Conservation (phyloP, 1,140 invertebrate genomes). For the Melitaea cinxia region DNA sequence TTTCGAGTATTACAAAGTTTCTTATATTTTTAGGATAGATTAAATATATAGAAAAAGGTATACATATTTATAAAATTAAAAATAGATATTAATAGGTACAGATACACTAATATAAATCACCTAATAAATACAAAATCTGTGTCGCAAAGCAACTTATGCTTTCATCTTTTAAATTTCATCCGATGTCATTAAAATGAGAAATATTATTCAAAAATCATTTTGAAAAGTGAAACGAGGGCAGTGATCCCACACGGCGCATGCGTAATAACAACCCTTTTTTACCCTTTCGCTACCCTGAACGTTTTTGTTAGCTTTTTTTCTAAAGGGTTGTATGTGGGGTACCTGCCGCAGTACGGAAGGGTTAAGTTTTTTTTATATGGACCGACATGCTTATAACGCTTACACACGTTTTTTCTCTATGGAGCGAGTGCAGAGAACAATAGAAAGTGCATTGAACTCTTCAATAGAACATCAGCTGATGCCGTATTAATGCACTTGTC, state of each 20-base stretch:
- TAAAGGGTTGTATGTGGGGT: slow-evolving; percentile 78
- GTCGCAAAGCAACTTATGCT: neutral
- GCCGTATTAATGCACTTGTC: slow-evolving; percentile 74
- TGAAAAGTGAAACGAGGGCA: slow-evolving; percentile 74
- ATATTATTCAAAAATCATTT: slow-evolving; percentile 50
- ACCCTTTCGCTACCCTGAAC: slow-evolving; percentile 74
- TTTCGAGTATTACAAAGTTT: neutral
- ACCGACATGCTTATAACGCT: slow-evolving; percentile 58
- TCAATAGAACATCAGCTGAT: slow-evolving; percentile 74
- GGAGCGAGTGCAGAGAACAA: slow-evolving; percentile 56
- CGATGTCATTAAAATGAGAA: slow-evolving; percentile 16
- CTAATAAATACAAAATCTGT: neutral
- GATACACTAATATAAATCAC: neutral
- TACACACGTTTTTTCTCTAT: slow-evolving; percentile 70
- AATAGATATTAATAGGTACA: too few relatives aligned
- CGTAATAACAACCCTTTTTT: slow-evolving; percentile 78
- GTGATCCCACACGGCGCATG: slow-evolving; percentile 72
- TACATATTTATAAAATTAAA: too few relatives aligned
- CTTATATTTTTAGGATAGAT: neutral
- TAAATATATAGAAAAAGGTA: neutral
- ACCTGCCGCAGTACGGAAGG: slow-evolving; percentile 74
- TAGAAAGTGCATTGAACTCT: slow-evolving; percentile 77
- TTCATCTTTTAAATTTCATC: neutral
- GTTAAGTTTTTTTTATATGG: slow-evolving; percentile 74
- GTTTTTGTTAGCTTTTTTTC: slow-evolving; percentile 77